Evolutionary conservation across 2,113 vertebrate genomes (phyloP).

Genomic region (Nerophis ophidion): DNA sequence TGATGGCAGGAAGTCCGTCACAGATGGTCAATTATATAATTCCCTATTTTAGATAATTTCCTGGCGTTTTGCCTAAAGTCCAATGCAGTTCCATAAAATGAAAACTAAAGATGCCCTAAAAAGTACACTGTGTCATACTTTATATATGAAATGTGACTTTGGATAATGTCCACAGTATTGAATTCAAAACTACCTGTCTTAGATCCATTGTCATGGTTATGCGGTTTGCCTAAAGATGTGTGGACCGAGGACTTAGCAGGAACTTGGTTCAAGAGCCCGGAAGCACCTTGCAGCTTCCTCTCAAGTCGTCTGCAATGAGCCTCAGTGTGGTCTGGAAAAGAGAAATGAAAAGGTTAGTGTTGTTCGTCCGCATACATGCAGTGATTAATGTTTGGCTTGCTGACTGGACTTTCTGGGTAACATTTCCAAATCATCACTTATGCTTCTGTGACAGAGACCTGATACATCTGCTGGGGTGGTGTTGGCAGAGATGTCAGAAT

Average conservation of each 20-base stretch:
- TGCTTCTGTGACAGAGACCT: not conserved
- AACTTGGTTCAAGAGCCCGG: not conserved
- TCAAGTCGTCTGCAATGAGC: constrained; percentile 54
- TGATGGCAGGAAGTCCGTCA: too few relatives aligned
- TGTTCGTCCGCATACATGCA: not conserved
- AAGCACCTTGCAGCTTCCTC: constrained; percentile 46
- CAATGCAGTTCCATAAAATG: too few relatives aligned
- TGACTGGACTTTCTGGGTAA: not conserved
- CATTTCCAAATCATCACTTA: constrained; percentile 3
- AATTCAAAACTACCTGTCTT: constrained; percentile 5
- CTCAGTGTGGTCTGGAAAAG: constrained; percentile 44
- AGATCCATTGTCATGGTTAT: not conserved
- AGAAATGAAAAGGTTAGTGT: not conserved
- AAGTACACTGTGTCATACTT: too few relatives aligned
- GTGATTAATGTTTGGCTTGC: not conserved
- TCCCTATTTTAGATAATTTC: too few relatives aligned
- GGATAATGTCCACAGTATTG: not conserved
- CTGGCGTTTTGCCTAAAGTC: too few relatives aligned
- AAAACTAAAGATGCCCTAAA: too few relatives aligned
- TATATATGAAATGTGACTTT: not conserved
- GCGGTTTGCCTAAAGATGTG: constrained; percentile 34
- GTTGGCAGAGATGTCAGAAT: constrained; percentile 1
- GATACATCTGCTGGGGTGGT: constrained; percentile 35
- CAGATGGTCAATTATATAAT: too few relatives aligned
- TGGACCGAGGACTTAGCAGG: constrained; percentile 11